Evolutionary conservation across 2,888 invertebrate species (phyloP).

Genomic region (Pachliopta kotzebuea): DNA sequence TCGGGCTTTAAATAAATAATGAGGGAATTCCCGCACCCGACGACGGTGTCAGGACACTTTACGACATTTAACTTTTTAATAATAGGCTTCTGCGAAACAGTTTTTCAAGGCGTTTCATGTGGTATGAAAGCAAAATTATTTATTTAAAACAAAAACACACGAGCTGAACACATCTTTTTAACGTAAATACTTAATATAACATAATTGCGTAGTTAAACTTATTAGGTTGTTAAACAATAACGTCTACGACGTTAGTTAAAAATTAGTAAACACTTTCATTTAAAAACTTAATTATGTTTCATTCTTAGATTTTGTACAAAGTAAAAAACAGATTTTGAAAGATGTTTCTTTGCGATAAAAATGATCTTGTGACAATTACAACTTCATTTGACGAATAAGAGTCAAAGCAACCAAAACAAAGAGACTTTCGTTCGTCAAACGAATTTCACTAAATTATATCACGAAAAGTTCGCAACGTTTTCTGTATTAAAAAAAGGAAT

Average conservation of each 20-base stretch:
- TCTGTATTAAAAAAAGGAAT: conserved; percentile 7
- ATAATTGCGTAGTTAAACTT: no score
- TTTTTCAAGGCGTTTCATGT: conserved; percentile 10
- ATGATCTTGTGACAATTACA: no score
- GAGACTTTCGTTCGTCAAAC: conserved; percentile 10
- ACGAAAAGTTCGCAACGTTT: conserved; percentile 4
- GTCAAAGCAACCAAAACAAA: not conserved
- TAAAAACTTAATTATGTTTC: no score
- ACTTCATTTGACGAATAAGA: not conserved
- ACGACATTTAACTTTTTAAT: conserved; percentile 58
- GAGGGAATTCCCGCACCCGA: conserved; percentile 65
- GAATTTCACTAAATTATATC: conserved; percentile 17
- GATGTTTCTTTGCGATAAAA: no score
- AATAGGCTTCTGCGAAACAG: conserved; percentile 38
- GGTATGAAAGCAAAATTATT: not conserved
- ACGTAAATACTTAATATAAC: not conserved
- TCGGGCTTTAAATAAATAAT: conserved; percentile 74
- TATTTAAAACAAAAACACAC: not conserved
- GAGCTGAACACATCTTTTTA: not conserved
- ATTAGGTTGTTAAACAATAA: no score
- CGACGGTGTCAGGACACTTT: conserved; percentile 42
- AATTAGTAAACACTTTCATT: no score
- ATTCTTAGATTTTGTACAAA: no score
- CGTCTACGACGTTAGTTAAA: no score
- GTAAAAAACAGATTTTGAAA: no score